Conservation (phyloP, 2,888 invertebrate genomes). For the Eledona agricola region DNA sequence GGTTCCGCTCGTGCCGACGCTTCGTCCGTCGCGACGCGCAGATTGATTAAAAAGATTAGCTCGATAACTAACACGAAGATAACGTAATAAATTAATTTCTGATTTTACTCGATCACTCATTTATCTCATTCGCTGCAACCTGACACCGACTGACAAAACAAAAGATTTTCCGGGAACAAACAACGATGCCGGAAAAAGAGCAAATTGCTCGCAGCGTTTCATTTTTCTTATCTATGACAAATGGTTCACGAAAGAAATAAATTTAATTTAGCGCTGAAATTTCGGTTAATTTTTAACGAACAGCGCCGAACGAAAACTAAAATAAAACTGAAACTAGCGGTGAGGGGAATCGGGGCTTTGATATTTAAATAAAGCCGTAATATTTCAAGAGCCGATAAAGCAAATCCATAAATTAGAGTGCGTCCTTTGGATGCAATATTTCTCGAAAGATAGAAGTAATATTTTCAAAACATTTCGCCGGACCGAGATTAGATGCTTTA, state of each 20-base stretch:
- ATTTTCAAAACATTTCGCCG: conserved; percentile 15
- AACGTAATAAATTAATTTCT: conserved; percentile 49
- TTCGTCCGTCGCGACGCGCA: conserved; percentile 41
- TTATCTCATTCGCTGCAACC: conserved; percentile 40
- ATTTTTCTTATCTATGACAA: conserved; percentile 31
- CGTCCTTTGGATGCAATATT: conserved; percentile 22
- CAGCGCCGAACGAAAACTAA: background rate
- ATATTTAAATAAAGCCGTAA: conserved; percentile 23
- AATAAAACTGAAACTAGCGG: background rate
- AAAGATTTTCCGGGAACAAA: conserved; percentile 27
- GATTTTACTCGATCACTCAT: conserved; percentile 47
- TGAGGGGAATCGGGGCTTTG: conserved; percentile 1
- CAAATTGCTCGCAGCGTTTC: conserved; percentile 20
- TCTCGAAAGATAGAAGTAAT: conserved; percentile 22
- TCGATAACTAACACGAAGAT: conserved; percentile 47
- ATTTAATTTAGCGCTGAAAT: conserved; percentile 17
- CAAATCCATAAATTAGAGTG: conserved; percentile 18
- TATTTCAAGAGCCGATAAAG: conserved; percentile 22
- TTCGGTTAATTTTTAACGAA: conserved; percentile 9
- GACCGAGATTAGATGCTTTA: conserved; percentile 4
- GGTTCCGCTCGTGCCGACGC: conserved; percentile 45
- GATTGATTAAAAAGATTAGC: conserved; percentile 50
- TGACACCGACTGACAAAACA: conserved; percentile 34
- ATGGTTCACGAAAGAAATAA: conserved; percentile 20
- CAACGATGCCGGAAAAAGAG: conserved; percentile 23